Conservation (phyloP, 92 coral and sea anemone genomes). For the Plumapathes pennacea region DNA sequence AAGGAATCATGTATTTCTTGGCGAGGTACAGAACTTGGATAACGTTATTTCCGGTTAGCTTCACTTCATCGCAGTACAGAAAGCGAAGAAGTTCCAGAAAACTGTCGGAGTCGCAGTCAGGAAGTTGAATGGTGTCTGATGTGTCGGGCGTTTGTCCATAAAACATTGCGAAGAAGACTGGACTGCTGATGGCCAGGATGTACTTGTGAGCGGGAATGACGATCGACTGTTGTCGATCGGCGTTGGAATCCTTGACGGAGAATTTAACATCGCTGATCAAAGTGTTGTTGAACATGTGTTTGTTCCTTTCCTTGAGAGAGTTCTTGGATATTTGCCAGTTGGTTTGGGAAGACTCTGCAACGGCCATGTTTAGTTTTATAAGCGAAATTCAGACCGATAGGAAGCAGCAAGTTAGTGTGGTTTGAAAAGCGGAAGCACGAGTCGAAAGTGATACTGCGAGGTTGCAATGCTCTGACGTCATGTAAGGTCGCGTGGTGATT, state of each 20-base stretch:
- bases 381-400: no score
- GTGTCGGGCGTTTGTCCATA: constrained; percentile 5
- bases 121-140: neutral
- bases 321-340: neutral
- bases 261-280: constrained; percentile 6
- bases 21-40: constrained; percentile 13
- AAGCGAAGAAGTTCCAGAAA: constrained; percentile 9
- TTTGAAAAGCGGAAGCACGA: no score
- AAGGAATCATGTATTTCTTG: constrained; percentile 6
- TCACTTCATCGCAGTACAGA: neutral
- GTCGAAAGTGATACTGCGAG: no score
- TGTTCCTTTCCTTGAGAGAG: neutral
- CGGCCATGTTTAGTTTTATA: no score
- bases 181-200: constrained; percentile 5
- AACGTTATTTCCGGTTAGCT: constrained; percentile 1
- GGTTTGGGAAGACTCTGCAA: no score
- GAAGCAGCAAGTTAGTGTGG: no score
- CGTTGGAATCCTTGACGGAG: neutral
- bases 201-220: constrained; percentile 14
- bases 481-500: no score
- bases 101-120: constrained; percentile 11
- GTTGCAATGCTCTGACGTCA: no score
- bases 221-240: neutral
- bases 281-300: constrained; percentile 1
- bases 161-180: constrained; percentile 15